Percentiles rank a stretch among this genome's conserved stretches.
Evolutionary conservation across 2,888 invertebrate species (phyloP).

Genomic region (Hylaea fasciaria): DNA sequence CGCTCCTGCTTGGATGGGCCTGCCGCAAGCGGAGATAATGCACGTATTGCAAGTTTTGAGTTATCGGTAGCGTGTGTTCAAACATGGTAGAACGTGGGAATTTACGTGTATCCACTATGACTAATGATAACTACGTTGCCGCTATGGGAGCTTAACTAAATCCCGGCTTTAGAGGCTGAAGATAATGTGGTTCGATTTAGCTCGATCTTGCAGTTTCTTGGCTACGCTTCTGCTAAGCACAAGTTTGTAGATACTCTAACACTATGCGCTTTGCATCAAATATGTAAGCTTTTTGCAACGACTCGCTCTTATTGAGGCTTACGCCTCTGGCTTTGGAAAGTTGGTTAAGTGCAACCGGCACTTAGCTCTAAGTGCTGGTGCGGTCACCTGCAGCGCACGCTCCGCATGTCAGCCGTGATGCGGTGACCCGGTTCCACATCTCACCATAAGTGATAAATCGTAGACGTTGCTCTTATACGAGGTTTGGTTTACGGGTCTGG

Average conservation of each 20-base stretch:
- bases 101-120: conserved; percentile 2
- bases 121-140: neutral
- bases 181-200: no score
- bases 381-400: conserved; percentile 3
- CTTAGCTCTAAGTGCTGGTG: conserved; percentile 19
- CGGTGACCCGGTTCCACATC: neutral
- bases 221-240: neutral
- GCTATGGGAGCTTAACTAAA: conserved; percentile 11
- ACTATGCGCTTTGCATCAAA: neutral
- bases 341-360: conserved; percentile 24
- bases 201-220: no score
- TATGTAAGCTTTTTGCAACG: neutral
- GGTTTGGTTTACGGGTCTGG: no score
- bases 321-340: conserved; percentile 27
- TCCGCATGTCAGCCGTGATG: neutral
- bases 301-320: conserved; percentile 13
- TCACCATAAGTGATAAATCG: neutral
- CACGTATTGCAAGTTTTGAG: conserved; percentile 18
- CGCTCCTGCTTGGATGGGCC: no score
- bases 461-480: no score
- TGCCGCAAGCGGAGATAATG: conserved; percentile 18
- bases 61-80: conserved; percentile 10
- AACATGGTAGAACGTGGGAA: conserved; percentile 9
- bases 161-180: no score
- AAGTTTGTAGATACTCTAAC: neutral